Evolutionary conservation across 2,113 vertebrate species (phyloP).

Genomic region (Illadopsis cleaveri): DNA sequence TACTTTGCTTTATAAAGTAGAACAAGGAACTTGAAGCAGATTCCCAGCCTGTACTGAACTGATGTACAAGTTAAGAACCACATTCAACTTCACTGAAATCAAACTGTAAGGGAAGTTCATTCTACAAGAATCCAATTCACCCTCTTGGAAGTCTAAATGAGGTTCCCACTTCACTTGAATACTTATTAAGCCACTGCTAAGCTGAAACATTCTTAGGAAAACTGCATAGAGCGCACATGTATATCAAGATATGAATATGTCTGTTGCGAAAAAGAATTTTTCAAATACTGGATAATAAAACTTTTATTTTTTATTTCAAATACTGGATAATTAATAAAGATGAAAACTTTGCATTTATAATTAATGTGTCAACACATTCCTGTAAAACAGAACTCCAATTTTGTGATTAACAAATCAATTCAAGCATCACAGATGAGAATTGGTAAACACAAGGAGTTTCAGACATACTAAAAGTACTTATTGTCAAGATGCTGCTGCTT

Average conservation of each 20-base stretch:
- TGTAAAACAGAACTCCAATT: background rate
- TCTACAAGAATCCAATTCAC: background rate
- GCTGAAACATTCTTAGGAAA: background rate
- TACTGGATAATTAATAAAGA: background rate
- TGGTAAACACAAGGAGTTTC: background rate
- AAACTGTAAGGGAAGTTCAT: background rate
- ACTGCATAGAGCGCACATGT: accelerated
- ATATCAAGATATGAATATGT: accelerated
- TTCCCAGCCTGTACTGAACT: background rate
- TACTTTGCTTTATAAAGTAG: background rate
- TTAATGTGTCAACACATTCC: background rate
- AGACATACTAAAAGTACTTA: background rate
- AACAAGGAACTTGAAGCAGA: background rate
- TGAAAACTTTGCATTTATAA: background rate
- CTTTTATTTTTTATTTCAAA: background rate
- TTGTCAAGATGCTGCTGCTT: background rate
- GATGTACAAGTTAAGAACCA: background rate
- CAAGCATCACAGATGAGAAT: background rate
- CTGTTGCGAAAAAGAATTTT: background rate
- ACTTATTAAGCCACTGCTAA: background rate
- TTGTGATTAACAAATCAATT: background rate
- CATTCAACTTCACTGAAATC: background rate
- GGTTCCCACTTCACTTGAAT: background rate
- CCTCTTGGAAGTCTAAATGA: background rate
- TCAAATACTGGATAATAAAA: background rate